Evolutionary conservation across 2,797 vertebrate species (phyloP).

Genomic region (Pseudochirops cupreus): DNA sequence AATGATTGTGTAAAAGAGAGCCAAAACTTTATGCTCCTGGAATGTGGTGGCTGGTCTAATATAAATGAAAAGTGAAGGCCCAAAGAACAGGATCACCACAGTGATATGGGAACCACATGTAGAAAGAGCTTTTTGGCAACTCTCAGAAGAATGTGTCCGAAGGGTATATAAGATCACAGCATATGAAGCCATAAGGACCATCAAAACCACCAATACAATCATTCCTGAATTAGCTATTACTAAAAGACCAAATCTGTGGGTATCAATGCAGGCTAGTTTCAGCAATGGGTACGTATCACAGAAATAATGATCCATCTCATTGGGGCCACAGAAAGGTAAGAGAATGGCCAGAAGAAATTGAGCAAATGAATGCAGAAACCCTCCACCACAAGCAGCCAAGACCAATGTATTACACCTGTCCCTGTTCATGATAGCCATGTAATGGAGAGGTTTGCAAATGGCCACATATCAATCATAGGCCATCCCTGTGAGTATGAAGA

Average conservation of each 20-base stretch:
- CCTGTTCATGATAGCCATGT: conserved; percentile 53
- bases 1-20: conserved; percentile 72
- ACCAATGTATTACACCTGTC: conserved; percentile 54
- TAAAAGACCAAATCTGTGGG: conserved; percentile 61
- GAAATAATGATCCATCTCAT: conserved; percentile 71
- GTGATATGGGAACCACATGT: conserved; percentile 70
- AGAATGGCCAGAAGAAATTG: conserved; percentile 54
- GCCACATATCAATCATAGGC: conserved; percentile 73
- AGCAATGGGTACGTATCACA: conserved; percentile 75
- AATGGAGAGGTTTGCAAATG: conserved; percentile 71
- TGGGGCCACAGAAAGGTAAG: conserved; percentile 73
- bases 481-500: conserved; percentile 71
- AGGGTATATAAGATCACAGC: conserved; percentile 62
- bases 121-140: conserved; percentile 65
- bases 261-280: conserved; percentile 68
- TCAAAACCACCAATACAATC: conserved; percentile 63
- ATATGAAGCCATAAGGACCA: conserved; percentile 72
- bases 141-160: conserved; percentile 46
- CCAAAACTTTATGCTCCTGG: conserved; percentile 65
- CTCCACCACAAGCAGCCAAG: conserved; percentile 53
- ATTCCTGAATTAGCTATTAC: conserved; percentile 71
- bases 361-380: conserved; percentile 60
- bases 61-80: conserved; percentile 67
- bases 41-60: conserved; percentile 61
- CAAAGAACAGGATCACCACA: conserved; percentile 67